Conservation (phyloP, 1,140 invertebrate genomes). For the Orius laevigatus region DNA sequence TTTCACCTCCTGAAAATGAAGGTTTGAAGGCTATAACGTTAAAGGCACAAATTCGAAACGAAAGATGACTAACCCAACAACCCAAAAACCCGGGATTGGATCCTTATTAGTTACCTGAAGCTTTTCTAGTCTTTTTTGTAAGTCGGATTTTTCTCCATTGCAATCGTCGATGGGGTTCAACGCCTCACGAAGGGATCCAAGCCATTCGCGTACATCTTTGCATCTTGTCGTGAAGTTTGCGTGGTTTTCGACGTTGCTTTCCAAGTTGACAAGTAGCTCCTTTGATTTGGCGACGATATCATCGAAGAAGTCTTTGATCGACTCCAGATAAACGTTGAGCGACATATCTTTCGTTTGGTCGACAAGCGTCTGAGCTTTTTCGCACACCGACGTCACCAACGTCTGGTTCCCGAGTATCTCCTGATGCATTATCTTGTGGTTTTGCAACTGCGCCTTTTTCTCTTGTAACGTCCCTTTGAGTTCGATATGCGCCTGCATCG, state of each 20-base stretch:
- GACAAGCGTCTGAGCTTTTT: constrained; percentile 77
- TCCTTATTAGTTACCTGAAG: constrained; percentile 31
- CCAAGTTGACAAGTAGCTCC: constrained; percentile 66
- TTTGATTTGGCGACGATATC: constrained; percentile 77
- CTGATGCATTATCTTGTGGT: constrained; percentile 87
- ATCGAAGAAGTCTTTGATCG: constrained; percentile 76
- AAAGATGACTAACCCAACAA: too few relatives aligned
- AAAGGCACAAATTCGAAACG: too few relatives aligned
- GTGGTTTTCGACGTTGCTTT: constrained; percentile 73
- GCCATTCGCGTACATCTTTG: constrained; percentile 61
- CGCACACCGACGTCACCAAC: constrained; percentile 76
- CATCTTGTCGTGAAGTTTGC: constrained; percentile 54
- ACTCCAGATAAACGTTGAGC: constrained; percentile 68
- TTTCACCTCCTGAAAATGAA: constrained; percentile 36
- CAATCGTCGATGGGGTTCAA: constrained; percentile 58
- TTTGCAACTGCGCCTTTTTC: constrained; percentile 78
- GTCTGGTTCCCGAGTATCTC: constrained; percentile 85
- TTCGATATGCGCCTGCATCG: constrained; percentile 82
- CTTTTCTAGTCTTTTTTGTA: constrained; percentile 51
- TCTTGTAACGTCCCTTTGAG: constrained; percentile 81
- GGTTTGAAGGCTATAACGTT: neutral
- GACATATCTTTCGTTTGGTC: constrained; percentile 78
- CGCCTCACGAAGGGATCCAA: constrained; percentile 57
- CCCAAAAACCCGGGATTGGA: neutral
- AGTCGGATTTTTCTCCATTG: constrained; percentile 63